These are phyloP conservation scores for Serranus cabrilla DNA, from an alignment of 2,797 vertebrate genomes.

Conservation along the genomic window DNA sequence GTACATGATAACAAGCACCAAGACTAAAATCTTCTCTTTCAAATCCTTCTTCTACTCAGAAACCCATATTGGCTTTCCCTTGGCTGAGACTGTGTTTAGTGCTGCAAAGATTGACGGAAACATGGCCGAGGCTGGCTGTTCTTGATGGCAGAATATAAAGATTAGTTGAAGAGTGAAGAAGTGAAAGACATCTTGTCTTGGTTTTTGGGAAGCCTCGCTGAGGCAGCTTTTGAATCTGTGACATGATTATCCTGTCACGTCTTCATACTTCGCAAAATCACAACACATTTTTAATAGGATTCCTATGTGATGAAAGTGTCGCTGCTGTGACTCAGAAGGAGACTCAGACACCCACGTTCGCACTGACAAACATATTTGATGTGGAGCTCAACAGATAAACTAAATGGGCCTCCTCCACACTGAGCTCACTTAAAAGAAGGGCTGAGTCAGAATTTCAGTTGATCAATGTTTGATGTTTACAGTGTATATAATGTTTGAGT, in stretches of 20 bases:
- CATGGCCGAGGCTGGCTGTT: neutral
- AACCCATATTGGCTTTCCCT: neutral
- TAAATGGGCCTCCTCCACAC: conserved; percentile 28
- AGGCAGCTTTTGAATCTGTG: neutral
- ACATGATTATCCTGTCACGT: neutral
- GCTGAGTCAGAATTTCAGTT: conserved; percentile 5
- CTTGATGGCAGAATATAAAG: neutral
- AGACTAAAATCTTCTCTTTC: neutral
- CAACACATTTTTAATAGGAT: conserved; percentile 8
- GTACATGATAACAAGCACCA: neutral
- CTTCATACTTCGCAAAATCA: neutral
- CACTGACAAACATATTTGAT: conserved; percentile 21
- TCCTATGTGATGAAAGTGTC: conserved; percentile 2
- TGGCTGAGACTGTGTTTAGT: neutral
- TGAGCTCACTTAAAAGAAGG: conserved; percentile 13
- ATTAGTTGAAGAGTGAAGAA: neutral
- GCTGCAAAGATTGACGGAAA: neutral
- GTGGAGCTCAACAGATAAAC: conserved; percentile 32
- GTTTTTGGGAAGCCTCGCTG: conserved; percentile 1
- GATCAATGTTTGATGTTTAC: conserved; percentile 45
- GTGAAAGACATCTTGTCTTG: neutral
- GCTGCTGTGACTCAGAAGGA: conserved; percentile 24
- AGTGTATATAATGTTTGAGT: conserved; percentile 31
- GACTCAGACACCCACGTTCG: conserved; percentile 23
- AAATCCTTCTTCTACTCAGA: conserved; percentile 7